These are phyloP conservation scores for Brachionus rubens DNA, from an alignment of 1,140 invertebrate species.

Conservation along the genomic window DNA sequence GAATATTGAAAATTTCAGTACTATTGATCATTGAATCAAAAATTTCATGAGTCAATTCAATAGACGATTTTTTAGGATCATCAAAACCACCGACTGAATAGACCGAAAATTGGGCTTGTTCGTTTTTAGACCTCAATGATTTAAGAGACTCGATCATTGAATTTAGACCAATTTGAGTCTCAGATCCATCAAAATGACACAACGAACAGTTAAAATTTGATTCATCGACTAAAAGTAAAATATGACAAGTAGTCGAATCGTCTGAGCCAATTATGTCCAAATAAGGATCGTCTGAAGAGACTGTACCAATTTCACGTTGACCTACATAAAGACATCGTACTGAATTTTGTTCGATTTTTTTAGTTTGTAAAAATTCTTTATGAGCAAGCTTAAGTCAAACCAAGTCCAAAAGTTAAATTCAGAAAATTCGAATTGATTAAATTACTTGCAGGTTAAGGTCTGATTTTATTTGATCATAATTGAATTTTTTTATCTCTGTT, in stretches of 20 bases:
- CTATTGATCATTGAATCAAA: slow-evolving; percentile 29
- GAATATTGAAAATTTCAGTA: slow-evolving; percentile 33
- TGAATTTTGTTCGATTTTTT: neutral
- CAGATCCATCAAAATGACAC: slow-evolving; percentile 82
- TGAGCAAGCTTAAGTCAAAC: too few relatives aligned
- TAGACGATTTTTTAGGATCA: slow-evolving; percentile 23
- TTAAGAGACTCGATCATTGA: slow-evolving; percentile 77
- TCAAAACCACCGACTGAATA: slow-evolving; percentile 47
- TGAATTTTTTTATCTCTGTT: neutral
- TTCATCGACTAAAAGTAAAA: slow-evolving; percentile 78
- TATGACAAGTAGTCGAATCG: slow-evolving; percentile 87
- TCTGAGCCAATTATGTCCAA: slow-evolving; percentile 77
- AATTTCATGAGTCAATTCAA: slow-evolving; percentile 22
- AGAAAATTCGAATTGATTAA: too few relatives aligned
- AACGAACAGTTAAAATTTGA: slow-evolving; percentile 80
- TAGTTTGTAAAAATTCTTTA: neutral
- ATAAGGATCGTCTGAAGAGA: neutral
- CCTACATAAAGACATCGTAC: neutral
- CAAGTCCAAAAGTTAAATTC: too few relatives aligned
- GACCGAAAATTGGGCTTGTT: slow-evolving; percentile 67
- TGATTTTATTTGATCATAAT: slow-evolving; percentile 21
- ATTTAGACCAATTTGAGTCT: slow-evolving; percentile 72
- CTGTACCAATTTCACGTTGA: slow-evolving; percentile 22
- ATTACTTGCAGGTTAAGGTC: neutral
- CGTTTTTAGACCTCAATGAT: slow-evolving; percentile 72